phyloP scores from a whole-genome alignment of 2,888 invertebrate genomes.

The Microchrysa polita region DNA sequence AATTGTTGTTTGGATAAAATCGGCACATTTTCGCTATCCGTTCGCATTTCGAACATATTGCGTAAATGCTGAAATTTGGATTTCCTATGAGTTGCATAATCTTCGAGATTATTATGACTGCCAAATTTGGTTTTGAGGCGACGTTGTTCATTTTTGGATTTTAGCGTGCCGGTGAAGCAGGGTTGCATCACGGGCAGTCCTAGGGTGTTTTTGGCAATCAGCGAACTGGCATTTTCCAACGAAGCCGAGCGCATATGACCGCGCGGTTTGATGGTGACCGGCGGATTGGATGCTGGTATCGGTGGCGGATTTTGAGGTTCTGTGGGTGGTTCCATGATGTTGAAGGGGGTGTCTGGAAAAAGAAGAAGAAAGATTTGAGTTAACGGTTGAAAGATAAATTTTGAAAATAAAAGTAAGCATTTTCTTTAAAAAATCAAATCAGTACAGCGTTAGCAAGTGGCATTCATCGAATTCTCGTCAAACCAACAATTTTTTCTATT shows the following conservation, averaged over 20 bases:
- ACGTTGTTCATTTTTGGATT: constrained; percentile 63
- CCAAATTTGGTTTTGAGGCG: constrained; percentile 62
- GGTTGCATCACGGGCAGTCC: constrained; percentile 56
- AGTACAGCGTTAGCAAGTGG: too few species aligned
- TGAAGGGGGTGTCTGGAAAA: not conserved
- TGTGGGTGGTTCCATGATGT: constrained; percentile 43
- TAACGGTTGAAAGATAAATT: too few species aligned
- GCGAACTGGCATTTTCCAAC: constrained; percentile 58
- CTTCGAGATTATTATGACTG: constrained; percentile 61
- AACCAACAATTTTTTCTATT: too few species aligned
- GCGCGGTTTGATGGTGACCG: constrained; percentile 53
- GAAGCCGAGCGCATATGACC: constrained; percentile 63
- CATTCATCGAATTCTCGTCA: too few species aligned
- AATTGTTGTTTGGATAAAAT: constrained; percentile 35
- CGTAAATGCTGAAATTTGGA: constrained; percentile 62
- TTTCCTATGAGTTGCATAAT: constrained; percentile 58
- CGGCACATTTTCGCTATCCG: constrained; percentile 47
- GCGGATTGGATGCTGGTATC: not conserved
- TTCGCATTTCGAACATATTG: constrained; percentile 62
- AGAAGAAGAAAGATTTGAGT: too few species aligned
- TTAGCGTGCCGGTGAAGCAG: constrained; percentile 60
- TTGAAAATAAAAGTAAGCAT: too few species aligned
- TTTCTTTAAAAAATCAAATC: too few species aligned
- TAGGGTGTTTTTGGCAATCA: constrained; percentile 58
- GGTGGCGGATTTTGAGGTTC: constrained; percentile 9